Base-by-base conservation (phyloP, 1,140 invertebrate species). In the Venturia canescens region DNA sequence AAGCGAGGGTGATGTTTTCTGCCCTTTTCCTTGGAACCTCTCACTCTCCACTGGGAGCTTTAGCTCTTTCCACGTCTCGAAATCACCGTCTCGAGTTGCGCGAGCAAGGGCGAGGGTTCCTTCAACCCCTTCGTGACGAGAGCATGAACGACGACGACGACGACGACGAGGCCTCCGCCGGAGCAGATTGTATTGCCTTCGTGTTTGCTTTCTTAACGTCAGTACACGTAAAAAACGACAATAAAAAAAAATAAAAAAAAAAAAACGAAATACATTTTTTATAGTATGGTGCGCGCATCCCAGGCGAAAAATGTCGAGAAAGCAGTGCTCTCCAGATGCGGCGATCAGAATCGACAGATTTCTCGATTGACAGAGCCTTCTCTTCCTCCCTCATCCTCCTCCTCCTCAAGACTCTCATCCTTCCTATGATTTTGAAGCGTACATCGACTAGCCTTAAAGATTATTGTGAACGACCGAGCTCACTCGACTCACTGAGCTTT, bases 31-130 rank as follows among this genome's bases (percentile, higher is more conserved):
- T 5, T 71, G 38, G 9, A 66, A 18, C 57, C 75, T 44, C 72
- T 75, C 29, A 78, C 80, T 75, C 29, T 80, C 80, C 38, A 71
- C 60, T 72, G 27, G 44, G 23, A 69, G 80, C 60, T 82, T 79
- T 71, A 23, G 16, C 63, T 50, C 83, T 79, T 81, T 79, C 60
- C 53, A 63, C 53, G 82, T 67, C 83, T 86, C 84, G 80, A 82
- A 87, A 86, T 88, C 87, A 86, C 83, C 86, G 86, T 87, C 87
- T 88, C 87, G 82, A 84, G 86, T 88, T 89, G 87, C 85, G 81
- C 86, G 87, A 63, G 71, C 84, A 76, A 67, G 76, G 84, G 48
- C 67, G 70, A 71, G 72, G 78, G 79, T 18, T 53, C 29, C 57
- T 74, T 57, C 84, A 83, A 83, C 81, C 85, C 81, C 79, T 85